Conservation (phyloP, 2,113 vertebrate genomes). For the Gallinago paraguaiae region DNA sequence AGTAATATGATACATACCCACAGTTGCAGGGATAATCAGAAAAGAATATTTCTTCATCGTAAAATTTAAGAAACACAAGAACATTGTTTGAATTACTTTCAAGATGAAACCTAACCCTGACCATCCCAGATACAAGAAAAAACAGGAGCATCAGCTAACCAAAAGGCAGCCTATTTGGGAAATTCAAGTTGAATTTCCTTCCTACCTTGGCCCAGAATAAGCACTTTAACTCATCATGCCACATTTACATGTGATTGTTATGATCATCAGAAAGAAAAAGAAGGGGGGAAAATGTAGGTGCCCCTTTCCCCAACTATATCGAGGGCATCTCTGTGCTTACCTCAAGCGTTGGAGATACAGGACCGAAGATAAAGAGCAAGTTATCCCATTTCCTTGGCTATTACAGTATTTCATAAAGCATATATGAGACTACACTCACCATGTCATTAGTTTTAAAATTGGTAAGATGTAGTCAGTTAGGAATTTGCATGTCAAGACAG, state of each 20-base stretch:
- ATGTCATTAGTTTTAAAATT: neutral
- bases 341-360: neutral
- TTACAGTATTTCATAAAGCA: neutral
- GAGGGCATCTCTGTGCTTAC: accelerated
- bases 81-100: neutral
- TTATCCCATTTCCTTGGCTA: neutral
- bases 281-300: accelerated
- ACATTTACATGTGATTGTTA: neutral
- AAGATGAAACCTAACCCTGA: neutral
- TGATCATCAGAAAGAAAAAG: neutral
- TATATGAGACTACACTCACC: neutral
- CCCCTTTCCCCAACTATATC: no score
- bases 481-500: neutral
- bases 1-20: neutral
- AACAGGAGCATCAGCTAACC: neutral
- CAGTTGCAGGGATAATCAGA: neutral
- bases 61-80: neutral
- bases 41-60: neutral
- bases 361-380: neutral
- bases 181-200: neutral
- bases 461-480: neutral
- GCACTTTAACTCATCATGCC: neutral
- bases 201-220: neutral
- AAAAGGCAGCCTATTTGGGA: neutral
- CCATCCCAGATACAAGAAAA: neutral